Percentiles rank a stretch among this genome's conserved stretches.
These are phyloP conservation scores for Notamacropus eugenii DNA, from an alignment of 2,797 vertebrate genomes.

Conservation along the genomic window DNA sequence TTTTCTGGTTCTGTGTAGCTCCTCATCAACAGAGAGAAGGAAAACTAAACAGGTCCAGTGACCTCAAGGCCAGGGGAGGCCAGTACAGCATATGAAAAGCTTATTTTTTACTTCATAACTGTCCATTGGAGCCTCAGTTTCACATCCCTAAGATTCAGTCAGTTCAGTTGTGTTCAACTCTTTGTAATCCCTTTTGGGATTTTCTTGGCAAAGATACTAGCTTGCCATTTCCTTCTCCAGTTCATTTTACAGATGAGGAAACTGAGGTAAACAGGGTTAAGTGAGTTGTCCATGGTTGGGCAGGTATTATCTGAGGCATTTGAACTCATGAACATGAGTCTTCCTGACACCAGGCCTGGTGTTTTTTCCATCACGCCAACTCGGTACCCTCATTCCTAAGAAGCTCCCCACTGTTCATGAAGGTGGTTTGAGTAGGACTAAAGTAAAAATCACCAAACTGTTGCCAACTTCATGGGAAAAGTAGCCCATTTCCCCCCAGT, in stretches of 20 bases:
- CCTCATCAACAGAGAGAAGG: neutral
- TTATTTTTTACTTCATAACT: neutral
- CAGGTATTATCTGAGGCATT: neutral
- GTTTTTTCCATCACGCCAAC: neutral
- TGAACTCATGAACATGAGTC: neutral
- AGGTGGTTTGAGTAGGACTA: neutral
- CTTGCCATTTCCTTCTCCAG: neutral
- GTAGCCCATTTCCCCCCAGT: neutral
- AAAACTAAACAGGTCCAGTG: neutral
- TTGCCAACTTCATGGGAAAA: neutral
- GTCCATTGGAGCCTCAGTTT: neutral
- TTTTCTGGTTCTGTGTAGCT: neutral
- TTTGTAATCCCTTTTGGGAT: neutral
- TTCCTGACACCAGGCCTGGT: neutral
- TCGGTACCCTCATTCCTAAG: neutral
- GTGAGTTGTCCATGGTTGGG: neutral
- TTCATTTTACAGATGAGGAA: neutral
- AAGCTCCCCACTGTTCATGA: neutral
- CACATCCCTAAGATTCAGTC: neutral
- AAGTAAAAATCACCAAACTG: neutral
- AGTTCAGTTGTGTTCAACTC: neutral
- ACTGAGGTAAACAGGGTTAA: neutral
- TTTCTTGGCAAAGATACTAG: neutral
- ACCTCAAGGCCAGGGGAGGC: neutral
- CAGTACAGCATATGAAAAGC: neutral